Conservation (phyloP, 2,113 vertebrate species). For the Indicator maculatus region DNA sequence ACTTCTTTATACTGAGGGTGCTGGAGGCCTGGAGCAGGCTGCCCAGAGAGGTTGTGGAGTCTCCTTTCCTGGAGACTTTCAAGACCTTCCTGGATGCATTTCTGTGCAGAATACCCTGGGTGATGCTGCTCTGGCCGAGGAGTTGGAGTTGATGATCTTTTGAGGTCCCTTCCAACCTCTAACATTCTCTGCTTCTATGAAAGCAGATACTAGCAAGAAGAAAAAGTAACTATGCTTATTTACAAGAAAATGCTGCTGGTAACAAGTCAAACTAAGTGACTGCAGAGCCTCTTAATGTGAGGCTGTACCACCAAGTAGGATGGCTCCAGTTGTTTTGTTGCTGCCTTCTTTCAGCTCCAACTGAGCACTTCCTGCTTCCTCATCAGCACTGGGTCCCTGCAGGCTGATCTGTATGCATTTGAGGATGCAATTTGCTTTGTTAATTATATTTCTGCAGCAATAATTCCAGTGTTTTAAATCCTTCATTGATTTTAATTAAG, state of each 20-base stretch:
- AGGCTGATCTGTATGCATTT: neutral
- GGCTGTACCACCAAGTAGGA: neutral
- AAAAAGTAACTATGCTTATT: neutral
- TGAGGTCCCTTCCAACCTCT: no score
- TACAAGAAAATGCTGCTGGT: neutral
- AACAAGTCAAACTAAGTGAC: neutral
- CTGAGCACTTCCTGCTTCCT: neutral
- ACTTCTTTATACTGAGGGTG: no score
- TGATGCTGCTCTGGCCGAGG: no score
- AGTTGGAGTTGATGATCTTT: no score
- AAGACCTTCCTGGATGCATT: no score
- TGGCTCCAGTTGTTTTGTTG: neutral
- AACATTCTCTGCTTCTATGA: no score
- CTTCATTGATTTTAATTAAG: constrained; percentile 65
- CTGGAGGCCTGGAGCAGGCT: no score
- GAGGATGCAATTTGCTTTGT: constrained; percentile 33
- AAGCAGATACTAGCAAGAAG: neutral
- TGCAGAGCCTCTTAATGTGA: neutral
- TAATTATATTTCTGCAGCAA: constrained; percentile 49
- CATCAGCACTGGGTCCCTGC: neutral
- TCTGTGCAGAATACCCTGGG: no score
- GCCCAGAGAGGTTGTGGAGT: no score
- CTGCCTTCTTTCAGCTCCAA: neutral
- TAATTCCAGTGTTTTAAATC: constrained; percentile 43
- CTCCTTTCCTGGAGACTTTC: no score